Evolutionary conservation across 2,888 invertebrate species (phyloP).

Genomic region (Cerceris ruficornis): DNA sequence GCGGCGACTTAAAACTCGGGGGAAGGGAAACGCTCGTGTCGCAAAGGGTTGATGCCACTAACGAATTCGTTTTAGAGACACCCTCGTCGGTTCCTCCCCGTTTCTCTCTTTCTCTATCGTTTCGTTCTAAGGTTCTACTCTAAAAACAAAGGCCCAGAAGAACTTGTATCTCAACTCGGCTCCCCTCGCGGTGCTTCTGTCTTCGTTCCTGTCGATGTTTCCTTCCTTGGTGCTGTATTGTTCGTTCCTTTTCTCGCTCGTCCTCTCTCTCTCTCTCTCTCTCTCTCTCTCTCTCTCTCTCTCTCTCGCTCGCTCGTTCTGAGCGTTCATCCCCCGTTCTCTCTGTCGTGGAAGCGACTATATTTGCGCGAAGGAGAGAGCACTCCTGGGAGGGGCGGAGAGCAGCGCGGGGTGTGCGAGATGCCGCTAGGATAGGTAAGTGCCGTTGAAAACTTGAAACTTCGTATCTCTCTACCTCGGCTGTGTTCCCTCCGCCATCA

Average conservation of each 20-base stretch:
- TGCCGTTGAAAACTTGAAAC: constrained; percentile 79
- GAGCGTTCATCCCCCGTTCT: constrained; percentile 23
- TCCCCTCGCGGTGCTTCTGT: constrained; percentile 66
- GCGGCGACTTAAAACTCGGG: constrained; percentile 56
- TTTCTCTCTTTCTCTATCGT: constrained; percentile 7
- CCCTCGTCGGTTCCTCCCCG: constrained; percentile 33
- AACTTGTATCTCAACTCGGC: constrained; percentile 63
- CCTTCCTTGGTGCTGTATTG: constrained; percentile 38
- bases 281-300: constrained; percentile 53
- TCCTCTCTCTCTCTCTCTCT: constrained; percentile 14
- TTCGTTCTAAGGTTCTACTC: constrained; percentile 48
- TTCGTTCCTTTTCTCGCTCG: constrained; percentile 26
- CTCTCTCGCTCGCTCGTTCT: constrained; percentile 5
- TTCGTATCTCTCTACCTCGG: constrained; percentile 63
- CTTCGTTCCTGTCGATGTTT: constrained; percentile 17
- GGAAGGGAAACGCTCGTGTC: constrained; percentile 13
- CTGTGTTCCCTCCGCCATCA: constrained; percentile 64
- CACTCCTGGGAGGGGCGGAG: constrained; percentile 45
- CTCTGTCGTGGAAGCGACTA: constrained; percentile 57
- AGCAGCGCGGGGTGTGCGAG: constrained; percentile 50
- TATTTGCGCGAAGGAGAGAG: constrained; percentile 70
- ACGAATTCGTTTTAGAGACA: constrained; percentile 66
- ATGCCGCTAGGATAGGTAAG: constrained; percentile 70
- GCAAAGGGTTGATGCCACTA: constrained; percentile 62
- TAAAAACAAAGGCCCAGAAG: constrained; percentile 63